Conservation (phyloP, 2,888 invertebrate genomes). For the Dynastes maya region DNA sequence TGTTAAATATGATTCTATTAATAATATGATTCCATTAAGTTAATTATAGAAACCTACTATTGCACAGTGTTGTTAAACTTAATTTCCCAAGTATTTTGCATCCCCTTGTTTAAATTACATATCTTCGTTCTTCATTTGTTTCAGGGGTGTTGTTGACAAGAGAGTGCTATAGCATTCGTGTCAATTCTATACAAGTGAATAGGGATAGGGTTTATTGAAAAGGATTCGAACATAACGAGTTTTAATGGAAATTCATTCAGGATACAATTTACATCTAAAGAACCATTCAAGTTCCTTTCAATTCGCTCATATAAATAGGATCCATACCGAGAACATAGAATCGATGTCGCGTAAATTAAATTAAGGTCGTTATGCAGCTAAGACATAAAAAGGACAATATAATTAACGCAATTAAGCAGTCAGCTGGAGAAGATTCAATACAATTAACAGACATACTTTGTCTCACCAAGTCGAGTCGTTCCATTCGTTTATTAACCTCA, state of each 20-base stretch:
- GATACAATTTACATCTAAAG: slow-evolving; percentile 12
- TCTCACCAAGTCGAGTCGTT: slow-evolving; percentile 52
- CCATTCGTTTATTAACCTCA: slow-evolving; percentile 58
- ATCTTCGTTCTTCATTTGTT: too few relatives aligned
- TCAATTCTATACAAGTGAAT: too few relatives aligned
- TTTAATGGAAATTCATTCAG: slow-evolving; percentile 29
- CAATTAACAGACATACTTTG: slow-evolving; percentile 57
- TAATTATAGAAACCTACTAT: too few relatives aligned
- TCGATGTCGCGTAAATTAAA: slow-evolving; percentile 42
- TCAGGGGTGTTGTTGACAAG: too few relatives aligned
- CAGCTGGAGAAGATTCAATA: slow-evolving; percentile 54
- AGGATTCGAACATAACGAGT: neutral
- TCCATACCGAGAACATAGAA: slow-evolving; percentile 2
- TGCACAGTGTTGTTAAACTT: too few relatives aligned
- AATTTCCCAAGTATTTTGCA: too few relatives aligned
- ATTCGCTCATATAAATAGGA: neutral
- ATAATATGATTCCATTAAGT: too few relatives aligned
- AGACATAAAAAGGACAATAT: slow-evolving; percentile 49
- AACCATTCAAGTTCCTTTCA: neutral
- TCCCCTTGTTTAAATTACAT: too few relatives aligned
- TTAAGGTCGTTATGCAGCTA: slow-evolving; percentile 48
- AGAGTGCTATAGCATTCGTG: too few relatives aligned
- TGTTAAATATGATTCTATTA: too few relatives aligned
- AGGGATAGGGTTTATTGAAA: too few relatives aligned
- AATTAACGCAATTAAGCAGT: slow-evolving; percentile 55